Evolutionary conservation across 1,140 invertebrate genomes (phyloP), one percentile per base, ranked within the genome.

Genomic region (Riptortus pedestris): DNA sequence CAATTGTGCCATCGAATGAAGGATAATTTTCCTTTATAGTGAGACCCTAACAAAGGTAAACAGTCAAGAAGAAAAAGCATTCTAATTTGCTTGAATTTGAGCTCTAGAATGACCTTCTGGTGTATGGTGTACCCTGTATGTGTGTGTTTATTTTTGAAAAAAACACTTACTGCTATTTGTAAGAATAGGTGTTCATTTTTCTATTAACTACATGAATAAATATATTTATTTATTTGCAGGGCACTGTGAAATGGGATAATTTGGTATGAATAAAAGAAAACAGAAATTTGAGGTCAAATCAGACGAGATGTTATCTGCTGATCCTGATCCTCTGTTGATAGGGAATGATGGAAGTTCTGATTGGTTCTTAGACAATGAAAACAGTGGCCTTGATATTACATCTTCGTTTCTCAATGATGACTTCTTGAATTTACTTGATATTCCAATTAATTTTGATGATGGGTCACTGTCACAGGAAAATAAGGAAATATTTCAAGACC

Each of bases 401-500:
- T 12, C 51, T 2, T 24, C 20, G 14, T 38, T 38, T 14, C 5
- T 14, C 14, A 16, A 55, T 27, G 51, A 55, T 55, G 51, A 55
- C 24, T 24, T 55, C 26, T 55, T 55, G 4, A 55, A 55, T 14
- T 24, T 55, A 16, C 24, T 55, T 24, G 51, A 55, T 55, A 14
- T 24, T 2, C 51, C 51, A 11, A 14, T 55, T 14, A 26, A 55
- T 55, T 55, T 55, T 5, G 51, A 55, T 4, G 51, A 55, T 55
- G 51, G 24, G 4, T 24, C 51, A 55, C 24, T 55, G 3, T 55
- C 51, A 24, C 51, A 55, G 20, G 45, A 47, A 12, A 55, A 55
- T 55, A 55, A 55, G n/a, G 51, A 55, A 55, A 55, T 55, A 24
- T 55, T 55, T 24, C 51, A 55, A 14, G 51, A 55, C 5, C 51